Evolutionary conservation across 1,140 invertebrate genomes (phyloP).

Genomic region (Hylaeus anthracinus): DNA sequence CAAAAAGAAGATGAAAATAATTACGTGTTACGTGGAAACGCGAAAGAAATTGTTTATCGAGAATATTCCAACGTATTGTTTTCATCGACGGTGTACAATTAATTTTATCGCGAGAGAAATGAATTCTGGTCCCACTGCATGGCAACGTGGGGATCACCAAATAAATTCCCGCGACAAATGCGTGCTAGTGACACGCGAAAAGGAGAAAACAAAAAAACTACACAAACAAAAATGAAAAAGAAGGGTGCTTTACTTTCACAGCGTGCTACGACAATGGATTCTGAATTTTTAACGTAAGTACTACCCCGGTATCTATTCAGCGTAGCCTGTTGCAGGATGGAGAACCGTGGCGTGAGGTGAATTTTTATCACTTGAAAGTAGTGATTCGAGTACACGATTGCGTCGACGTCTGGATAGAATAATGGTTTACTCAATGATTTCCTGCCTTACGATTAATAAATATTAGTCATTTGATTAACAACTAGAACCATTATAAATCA

Average conservation of each 20-base stretch:
- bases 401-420: conserved; percentile 10
- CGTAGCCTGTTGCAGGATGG: conserved; percentile 9
- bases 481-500: too few relatives aligned
- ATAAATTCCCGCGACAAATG: too few relatives aligned
- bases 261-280: conserved; percentile 20
- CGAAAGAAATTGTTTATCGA: too few relatives aligned
- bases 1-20: neutral
- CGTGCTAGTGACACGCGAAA: neutral
- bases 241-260: neutral
- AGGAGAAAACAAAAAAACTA: neutral
- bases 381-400: neutral
- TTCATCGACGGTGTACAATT: too few relatives aligned
- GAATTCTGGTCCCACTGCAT: too few relatives aligned
- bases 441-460: neutral
- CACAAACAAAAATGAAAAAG: neutral
- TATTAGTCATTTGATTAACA: too few relatives aligned
- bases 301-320: conserved; percentile 20
- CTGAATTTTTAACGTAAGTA: conserved; percentile 16
- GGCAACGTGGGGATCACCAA: too few relatives aligned
- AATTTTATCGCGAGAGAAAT: too few relatives aligned
- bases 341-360: neutral
- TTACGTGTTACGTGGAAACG: too few relatives aligned
- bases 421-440: too few relatives aligned
- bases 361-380: conserved; percentile 20
- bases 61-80: too few relatives aligned